Evolutionary conservation across 2,113 vertebrate genomes (phyloP).

Genomic region (Zosterops lateralis): DNA sequence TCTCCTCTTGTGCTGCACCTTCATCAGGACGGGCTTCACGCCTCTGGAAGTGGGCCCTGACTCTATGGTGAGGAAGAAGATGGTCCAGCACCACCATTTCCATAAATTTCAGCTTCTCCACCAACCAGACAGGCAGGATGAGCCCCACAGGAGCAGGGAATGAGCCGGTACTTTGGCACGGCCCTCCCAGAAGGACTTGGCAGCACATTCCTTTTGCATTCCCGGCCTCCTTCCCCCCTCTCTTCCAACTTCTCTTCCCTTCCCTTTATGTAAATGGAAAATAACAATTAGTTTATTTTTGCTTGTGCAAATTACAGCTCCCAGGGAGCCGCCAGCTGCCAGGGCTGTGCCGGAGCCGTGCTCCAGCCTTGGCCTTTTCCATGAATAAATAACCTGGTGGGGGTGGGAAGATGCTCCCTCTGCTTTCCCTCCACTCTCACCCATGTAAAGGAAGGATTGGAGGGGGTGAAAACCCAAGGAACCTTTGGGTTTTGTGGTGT

Average conservation of each 20-base stretch:
- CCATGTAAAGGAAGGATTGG: background rate
- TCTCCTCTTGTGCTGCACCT: background rate
- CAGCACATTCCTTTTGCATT: background rate
- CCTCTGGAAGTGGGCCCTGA: background rate
- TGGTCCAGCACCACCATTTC: background rate
- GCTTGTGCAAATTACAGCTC: slow-evolving; percentile 48
- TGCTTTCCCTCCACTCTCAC: background rate
- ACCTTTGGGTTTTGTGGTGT: background rate
- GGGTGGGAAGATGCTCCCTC: background rate
- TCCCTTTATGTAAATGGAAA: slow-evolving; percentile 39
- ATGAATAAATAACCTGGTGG: slow-evolving; percentile 45
- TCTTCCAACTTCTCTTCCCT: background rate
- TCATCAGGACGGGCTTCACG: accelerated
- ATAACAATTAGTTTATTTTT: slow-evolving; percentile 62
- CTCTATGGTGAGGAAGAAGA: background rate
- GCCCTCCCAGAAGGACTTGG: background rate
- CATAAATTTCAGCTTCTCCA: background rate
- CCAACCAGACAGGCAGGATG: background rate
- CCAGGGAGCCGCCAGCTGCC: slow-evolving; percentile 50
- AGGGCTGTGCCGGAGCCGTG: background rate
- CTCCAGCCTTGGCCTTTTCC: background rate
- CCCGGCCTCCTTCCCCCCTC: background rate
- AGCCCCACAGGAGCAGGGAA: background rate
- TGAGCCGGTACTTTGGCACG: accelerated
- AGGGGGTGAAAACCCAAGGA: background rate